Conservation (phyloP, 2,888 invertebrate genomes). For the Tiliacea aurago region DNA sequence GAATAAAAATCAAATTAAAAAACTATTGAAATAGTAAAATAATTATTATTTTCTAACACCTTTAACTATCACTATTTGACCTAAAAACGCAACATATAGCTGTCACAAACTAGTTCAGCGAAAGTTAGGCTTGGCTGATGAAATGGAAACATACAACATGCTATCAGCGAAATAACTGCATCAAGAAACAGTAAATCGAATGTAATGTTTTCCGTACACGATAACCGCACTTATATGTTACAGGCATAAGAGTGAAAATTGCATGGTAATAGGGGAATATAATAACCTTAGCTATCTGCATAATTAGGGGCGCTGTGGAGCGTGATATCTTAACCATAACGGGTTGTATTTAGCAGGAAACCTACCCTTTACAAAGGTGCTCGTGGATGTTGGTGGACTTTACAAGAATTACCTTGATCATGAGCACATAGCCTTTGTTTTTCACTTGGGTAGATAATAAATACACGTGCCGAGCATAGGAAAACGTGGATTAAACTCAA, state of each 20-base stretch:
- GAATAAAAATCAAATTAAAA: too few relatives aligned
- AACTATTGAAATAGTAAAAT: too few relatives aligned
- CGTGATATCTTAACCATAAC: conserved; percentile 48
- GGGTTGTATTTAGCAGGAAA: conserved; percentile 30
- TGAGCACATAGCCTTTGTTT: conserved; percentile 14
- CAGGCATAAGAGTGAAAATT: conserved; percentile 30
- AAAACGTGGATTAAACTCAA: background rate
- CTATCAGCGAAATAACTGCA: conserved; percentile 53
- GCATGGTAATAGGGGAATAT: background rate
- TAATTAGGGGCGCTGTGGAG: conserved; percentile 41
- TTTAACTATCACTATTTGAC: too few relatives aligned
- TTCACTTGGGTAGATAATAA: conserved; percentile 7
- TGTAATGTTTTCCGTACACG: conserved; percentile 8
- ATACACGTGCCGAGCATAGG: background rate
- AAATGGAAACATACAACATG: conserved; percentile 36
- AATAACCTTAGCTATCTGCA: conserved; percentile 33
- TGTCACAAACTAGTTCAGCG: conserved; percentile 14
- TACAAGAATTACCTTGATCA: conserved; percentile 23
- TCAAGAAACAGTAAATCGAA: conserved; percentile 49
- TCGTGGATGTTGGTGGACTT: background rate
- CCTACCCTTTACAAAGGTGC: conserved; percentile 11
- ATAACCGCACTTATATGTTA: conserved; percentile 2
- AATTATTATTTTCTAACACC: too few relatives aligned
- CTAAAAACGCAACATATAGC: conserved; percentile 26
- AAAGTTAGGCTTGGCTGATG: conserved; percentile 36